A percentile compares a stretch with the other conserved stretches of the same genome.
Evolutionary conservation across 2,888 invertebrate genomes (phyloP).

Genomic region (Leptinotarsa tumamoca): DNA sequence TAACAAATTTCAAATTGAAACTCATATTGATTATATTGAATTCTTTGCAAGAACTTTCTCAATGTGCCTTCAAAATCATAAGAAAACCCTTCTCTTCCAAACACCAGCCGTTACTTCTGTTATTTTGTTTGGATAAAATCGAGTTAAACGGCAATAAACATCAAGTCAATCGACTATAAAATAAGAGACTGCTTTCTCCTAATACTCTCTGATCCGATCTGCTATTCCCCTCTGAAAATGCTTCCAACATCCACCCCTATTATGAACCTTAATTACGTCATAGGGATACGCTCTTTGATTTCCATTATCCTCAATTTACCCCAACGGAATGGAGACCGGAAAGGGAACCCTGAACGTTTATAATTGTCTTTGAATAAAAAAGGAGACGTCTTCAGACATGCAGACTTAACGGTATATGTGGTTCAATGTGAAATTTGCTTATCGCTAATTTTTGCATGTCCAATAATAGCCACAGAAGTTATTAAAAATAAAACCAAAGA

Average conservation of each 20-base stretch:
- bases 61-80: neutral
- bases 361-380: neutral
- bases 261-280: conserved; percentile 56
- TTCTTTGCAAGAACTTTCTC: too few species aligned
- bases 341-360: neutral
- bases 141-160: conserved; percentile 32
- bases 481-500: neutral
- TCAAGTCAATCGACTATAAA: conserved; percentile 40
- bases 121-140: conserved; percentile 26
- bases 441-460: neutral
- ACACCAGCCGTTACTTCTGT: neutral
- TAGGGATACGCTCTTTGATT: conserved; percentile 55
- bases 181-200: conserved; percentile 43
- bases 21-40: too few species aligned
- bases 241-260: conserved; percentile 41
- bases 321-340: neutral
- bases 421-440: neutral
- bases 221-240: conserved; percentile 52
- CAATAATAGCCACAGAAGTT: neutral
- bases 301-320: conserved; percentile 52
- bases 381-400: neutral
- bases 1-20: too few species aligned
- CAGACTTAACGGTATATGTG: neutral
- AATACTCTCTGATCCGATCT: conserved; percentile 62
- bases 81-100: neutral